A percentile compares a stretch with the other conserved stretches of the same genome.
Evolutionary conservation across 2,888 invertebrate genomes (phyloP).

Genomic region (Cactoblastis cactorum): DNA sequence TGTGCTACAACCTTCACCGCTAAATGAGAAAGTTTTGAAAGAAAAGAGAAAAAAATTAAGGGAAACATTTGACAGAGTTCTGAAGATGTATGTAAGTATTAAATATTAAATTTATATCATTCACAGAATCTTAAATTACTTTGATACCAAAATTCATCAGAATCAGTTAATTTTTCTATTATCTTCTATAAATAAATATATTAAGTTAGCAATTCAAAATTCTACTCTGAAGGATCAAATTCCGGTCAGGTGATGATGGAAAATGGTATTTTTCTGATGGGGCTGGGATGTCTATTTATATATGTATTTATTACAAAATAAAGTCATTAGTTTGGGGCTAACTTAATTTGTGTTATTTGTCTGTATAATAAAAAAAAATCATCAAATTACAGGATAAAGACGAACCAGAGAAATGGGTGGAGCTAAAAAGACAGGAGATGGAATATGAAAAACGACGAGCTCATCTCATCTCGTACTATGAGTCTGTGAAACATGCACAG

Average conservation of each 20-base stretch:
- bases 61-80: conserved; percentile 96
- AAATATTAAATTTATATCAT: not conserved
- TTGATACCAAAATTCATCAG: no score
- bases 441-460: conserved; percentile 95
- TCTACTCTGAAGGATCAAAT: no score
- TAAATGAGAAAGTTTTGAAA: conserved; percentile 97
- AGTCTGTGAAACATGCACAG: conserved; percentile 97
- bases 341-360: conserved; percentile 12
- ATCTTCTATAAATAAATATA: no score
- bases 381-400: conserved; percentile 90
- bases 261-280: no score
- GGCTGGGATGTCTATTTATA: no score
- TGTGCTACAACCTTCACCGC: conserved; percentile 94
- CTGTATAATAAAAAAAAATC: no score
- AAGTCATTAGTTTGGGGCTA: no score
- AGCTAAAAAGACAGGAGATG: conserved; percentile 92
- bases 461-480: conserved; percentile 94
- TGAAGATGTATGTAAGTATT: conserved; percentile 95
- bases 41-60: conserved; percentile 97
- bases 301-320: not conserved
- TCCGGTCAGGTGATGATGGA: no score
- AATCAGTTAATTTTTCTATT: no score
- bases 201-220: no score
- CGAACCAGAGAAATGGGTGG: conserved; percentile 95
- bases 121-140: no score